Conservation (phyloP, 2,113 vertebrate genomes). For the Petrocephalus zakoni region DNA sequence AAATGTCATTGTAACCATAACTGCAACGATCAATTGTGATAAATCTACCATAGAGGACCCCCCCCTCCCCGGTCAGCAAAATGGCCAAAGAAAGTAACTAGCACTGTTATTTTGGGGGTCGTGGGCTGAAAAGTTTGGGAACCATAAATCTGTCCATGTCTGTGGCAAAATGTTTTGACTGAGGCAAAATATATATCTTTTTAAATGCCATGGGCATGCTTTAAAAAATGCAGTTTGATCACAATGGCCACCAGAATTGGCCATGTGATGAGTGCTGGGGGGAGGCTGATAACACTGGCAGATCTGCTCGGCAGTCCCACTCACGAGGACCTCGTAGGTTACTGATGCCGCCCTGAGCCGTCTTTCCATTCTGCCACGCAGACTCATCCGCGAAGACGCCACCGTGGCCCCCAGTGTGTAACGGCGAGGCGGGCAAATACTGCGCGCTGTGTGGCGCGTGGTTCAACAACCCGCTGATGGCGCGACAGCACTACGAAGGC, state of each 20-base stretch:
- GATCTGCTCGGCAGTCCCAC: not conserved
- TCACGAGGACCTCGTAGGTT: not conserved
- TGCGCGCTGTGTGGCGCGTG: conserved; percentile 70
- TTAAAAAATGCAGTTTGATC: not conserved
- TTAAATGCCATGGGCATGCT: not conserved
- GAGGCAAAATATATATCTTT: not conserved
- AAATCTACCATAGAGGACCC: not conserved
- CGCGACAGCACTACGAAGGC: conserved; percentile 74
- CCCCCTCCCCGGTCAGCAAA: no score
- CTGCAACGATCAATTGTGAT: not conserved
- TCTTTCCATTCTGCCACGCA: conserved; percentile 23
- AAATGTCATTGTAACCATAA: not conserved
- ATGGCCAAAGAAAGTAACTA: not conserved
- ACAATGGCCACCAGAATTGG: not conserved
- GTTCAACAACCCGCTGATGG: conserved; percentile 78
- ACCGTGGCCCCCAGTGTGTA: conserved; percentile 44
- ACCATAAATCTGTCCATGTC: not conserved
- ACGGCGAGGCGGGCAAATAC: conserved; percentile 65
- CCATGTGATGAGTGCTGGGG: not conserved
- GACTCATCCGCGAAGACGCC: conserved; percentile 61
- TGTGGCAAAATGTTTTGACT: not conserved
- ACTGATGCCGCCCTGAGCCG: not conserved
- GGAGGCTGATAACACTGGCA: not conserved
- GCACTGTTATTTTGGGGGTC: not conserved
- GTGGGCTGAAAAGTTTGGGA: not conserved